These are phyloP conservation scores for Semnornis frantzii DNA, from an alignment of 2,113 vertebrate genomes.

Conservation along the genomic window DNA sequence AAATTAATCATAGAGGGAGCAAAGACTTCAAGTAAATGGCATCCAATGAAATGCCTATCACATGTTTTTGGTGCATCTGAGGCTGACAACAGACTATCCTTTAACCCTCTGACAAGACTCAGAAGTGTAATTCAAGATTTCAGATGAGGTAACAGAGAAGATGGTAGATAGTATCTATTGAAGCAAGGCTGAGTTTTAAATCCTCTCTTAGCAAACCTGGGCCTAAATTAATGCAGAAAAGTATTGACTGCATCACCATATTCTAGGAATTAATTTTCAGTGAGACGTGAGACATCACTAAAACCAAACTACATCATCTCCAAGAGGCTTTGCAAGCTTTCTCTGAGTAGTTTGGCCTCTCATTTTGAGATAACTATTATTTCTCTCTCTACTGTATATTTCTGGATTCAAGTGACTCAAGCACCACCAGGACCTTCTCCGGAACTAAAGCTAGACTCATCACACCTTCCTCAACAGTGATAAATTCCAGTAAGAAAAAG, in stretches of 20 bases:
- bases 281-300: not conserved
- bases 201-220: not conserved
- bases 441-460: not conserved
- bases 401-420: not conserved
- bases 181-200: not conserved
- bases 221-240: not conserved
- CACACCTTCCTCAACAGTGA: not conserved
- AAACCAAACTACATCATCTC: not conserved
- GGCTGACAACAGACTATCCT: not conserved
- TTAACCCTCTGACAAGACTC: not conserved
- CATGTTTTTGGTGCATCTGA: not conserved
- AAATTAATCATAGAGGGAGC: not conserved
- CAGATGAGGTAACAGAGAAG: not conserved
- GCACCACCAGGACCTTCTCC: not conserved
- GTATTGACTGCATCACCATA: not conserved
- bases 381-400: not conserved
- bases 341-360: not conserved
- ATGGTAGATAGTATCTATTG: not conserved
- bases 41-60: not conserved
- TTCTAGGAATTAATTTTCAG: not conserved
- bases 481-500: not conserved
- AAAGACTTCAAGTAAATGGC: not conserved
- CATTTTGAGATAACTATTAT: not conserved
- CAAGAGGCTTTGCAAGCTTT: not conserved
- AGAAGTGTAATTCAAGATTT: not conserved